These are phyloP conservation scores for Procambarus virginalis DNA, from an alignment of 1,140 invertebrate genomes.

Conservation along the genomic window DNA sequence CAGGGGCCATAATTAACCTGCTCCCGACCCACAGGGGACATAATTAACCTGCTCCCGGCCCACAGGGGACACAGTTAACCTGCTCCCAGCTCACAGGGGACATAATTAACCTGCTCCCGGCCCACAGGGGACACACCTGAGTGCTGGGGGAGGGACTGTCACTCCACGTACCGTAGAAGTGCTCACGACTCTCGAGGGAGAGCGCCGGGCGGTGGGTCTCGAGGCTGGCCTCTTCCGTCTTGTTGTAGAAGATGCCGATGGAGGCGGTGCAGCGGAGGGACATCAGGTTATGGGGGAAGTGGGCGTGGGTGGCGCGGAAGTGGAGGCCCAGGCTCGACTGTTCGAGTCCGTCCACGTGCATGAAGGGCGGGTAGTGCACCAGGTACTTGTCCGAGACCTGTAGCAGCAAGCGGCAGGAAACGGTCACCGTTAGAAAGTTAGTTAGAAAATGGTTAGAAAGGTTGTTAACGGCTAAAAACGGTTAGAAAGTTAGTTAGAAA, in stretches of 20 bases:
- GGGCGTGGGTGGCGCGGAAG: conserved; percentile 65
- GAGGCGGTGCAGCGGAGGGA: conserved; percentile 69
- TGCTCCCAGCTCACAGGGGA: too few relatives aligned
- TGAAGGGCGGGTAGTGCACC: conserved; percentile 53
- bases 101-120: too few relatives aligned
- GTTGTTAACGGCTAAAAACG: too few relatives aligned
- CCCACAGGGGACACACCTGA: background rate
- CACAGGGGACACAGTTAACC: too few relatives aligned
- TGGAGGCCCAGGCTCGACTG: conserved; percentile 66
- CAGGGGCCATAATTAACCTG: too few relatives aligned
- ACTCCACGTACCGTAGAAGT: conserved; percentile 59
- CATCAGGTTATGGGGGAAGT: conserved; percentile 68
- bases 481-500: too few relatives aligned
- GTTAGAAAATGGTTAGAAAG: too few relatives aligned
- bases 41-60: too few relatives aligned
- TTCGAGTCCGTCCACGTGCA: conserved; percentile 66
- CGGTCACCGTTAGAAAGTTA: too few relatives aligned
- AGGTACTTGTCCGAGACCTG: conserved; percentile 55
- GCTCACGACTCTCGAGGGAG: conserved; percentile 67
- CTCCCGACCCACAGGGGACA: too few relatives aligned
- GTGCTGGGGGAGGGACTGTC: too few relatives aligned
- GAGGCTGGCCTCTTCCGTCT: conserved; percentile 44
- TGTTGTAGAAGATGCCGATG: conserved; percentile 69
- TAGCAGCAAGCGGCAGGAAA: background rate
- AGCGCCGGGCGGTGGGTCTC: conserved; percentile 52